phyloP scores from a whole-genome alignment of 2,888 invertebrate genomes.

The Hipparchia semele region DNA sequence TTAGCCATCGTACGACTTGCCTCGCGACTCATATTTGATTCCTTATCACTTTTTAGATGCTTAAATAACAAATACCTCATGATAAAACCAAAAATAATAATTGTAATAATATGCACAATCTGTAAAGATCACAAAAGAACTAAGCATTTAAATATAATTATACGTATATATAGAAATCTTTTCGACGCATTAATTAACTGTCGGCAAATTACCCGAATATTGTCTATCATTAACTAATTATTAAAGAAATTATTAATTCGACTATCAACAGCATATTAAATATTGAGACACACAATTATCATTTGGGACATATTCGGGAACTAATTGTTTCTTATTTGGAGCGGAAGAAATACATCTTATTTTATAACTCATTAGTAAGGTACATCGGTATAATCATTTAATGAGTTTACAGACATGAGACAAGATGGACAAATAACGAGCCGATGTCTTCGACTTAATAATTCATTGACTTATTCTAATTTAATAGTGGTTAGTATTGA shows the following conservation, averaged over 20 bases:
- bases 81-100: not conserved
- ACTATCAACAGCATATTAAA: slow-evolving; percentile 40
- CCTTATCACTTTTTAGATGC: slow-evolving; percentile 17
- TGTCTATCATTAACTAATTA: slow-evolving; percentile 61
- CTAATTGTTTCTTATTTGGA: slow-evolving; percentile 22
- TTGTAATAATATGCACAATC: slow-evolving; percentile 1
- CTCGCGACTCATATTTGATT: slow-evolving; percentile 12
- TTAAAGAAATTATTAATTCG: slow-evolving; percentile 43
- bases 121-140: slow-evolving; percentile 42
- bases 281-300: slow-evolving; percentile 40
- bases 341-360: slow-evolving; percentile 5
- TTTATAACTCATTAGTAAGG: slow-evolving; percentile 15
- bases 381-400: slow-evolving; percentile 10
- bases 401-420: slow-evolving; percentile 15
- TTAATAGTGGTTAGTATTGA: too few relatives aligned
- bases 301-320: slow-evolving; percentile 18
- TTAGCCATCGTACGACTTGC: slow-evolving; percentile 26
- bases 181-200: slow-evolving; percentile 61
- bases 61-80: slow-evolving; percentile 27
- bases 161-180: slow-evolving; percentile 58
- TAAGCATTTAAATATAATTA: slow-evolving; percentile 46
- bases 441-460: not conserved
- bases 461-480: not conserved
- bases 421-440: slow-evolving; percentile 7
- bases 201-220: slow-evolving; percentile 53